These are phyloP conservation scores for Noctilio leporinus DNA, from an alignment of 2,113 vertebrate species.

Conservation along the genomic window DNA sequence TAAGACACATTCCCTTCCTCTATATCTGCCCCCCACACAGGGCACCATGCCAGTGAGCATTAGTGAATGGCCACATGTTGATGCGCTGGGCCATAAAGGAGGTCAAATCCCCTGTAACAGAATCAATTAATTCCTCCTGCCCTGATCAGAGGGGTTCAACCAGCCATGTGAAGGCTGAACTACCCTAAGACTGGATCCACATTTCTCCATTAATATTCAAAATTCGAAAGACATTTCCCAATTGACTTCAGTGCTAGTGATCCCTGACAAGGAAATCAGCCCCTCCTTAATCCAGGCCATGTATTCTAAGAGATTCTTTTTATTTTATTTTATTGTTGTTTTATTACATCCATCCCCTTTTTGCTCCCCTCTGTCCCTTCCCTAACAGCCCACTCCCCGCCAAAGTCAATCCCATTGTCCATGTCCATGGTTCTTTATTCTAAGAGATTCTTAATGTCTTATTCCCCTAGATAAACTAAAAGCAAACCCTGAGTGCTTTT, in stretches of 20 bases:
- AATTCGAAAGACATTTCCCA: neutral
- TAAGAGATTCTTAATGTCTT: neutral
- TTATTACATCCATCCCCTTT: too few species aligned
- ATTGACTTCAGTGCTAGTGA: neutral
- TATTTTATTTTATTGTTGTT: too few species aligned
- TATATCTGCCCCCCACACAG: neutral
- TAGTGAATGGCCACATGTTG: neutral
- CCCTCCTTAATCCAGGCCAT: neutral
- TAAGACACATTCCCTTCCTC: neutral
- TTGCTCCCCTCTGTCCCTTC: too few species aligned
- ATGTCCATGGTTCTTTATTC: too few species aligned
- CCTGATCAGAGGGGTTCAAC: neutral
- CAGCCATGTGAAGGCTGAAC: neutral
- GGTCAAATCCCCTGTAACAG: neutral
- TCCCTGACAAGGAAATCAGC: neutral
- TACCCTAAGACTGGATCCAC: neutral
- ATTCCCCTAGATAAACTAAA: neutral
- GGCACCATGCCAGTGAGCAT: neutral
- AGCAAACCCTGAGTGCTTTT: neutral
- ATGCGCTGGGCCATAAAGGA: neutral
- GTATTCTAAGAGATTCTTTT: neutral
- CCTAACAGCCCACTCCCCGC: too few species aligned
- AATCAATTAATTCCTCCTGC: neutral
- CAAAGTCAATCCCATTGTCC: too few species aligned
- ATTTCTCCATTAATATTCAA: neutral